phyloP scores from a whole-genome alignment of 2,797 vertebrate genomes.

The Ispidina picta region DNA sequence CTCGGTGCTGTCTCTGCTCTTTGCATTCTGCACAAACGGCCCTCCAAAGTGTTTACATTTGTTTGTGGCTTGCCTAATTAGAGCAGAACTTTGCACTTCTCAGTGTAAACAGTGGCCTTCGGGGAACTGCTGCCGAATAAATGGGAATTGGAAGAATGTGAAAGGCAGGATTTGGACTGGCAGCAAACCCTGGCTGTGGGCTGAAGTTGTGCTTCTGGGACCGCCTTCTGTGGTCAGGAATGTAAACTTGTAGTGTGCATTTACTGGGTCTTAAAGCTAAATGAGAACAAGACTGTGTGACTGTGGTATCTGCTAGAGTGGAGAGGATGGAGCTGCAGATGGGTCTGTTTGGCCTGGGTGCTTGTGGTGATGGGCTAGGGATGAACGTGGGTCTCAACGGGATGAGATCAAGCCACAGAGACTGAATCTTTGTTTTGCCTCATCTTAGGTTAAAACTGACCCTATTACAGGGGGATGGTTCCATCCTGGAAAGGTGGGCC shows the following conservation, averaged over 20 bases:
- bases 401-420: not conserved
- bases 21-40: not conserved
- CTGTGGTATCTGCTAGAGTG: not conserved
- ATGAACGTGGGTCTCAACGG: not conserved
- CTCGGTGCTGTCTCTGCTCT: not conserved
- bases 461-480: not conserved
- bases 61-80: slow-evolving; percentile 28
- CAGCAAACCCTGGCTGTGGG: not conserved
- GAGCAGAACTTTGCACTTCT: slow-evolving; percentile 32
- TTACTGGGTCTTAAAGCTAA: not conserved
- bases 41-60: not conserved
- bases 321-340: not conserved
- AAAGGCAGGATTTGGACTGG: not conserved
- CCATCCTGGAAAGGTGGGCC: not conserved
- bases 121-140: not conserved
- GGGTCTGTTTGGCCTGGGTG: not conserved
- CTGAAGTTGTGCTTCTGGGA: not conserved
- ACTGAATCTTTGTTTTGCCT: not conserved
- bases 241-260: not conserved
- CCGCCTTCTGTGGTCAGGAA: slow-evolving; percentile 2
- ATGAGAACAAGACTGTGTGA: not conserved
- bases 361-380: not conserved
- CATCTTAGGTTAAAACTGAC: not conserved
- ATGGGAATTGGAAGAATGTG: slow-evolving; percentile 19
- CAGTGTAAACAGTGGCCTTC: slow-evolving; percentile 8